A percentile compares a stretch with the other conserved stretches of the same genome.
Evolutionary conservation across 1,140 invertebrate species (phyloP).

Genomic region (Carposina sasakii): DNA sequence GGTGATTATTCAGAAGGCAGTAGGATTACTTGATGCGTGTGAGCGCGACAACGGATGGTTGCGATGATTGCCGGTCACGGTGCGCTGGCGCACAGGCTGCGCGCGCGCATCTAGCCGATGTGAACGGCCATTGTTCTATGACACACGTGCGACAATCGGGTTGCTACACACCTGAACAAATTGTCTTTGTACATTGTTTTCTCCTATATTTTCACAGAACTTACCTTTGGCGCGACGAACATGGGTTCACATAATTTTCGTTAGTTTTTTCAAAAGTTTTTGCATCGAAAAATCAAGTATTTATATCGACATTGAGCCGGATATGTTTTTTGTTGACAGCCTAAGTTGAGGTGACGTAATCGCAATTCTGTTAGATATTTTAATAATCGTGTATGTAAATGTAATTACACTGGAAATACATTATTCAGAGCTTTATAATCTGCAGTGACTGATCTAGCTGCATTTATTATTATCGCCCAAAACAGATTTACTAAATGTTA

Average conservation of each 20-base stretch:
- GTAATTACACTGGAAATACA: background rate
- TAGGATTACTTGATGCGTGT: no score
- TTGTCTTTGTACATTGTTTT: conserved; percentile 42
- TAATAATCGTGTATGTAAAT: background rate
- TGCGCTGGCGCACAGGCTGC: conserved; percentile 15
- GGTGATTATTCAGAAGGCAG: no score
- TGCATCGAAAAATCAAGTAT: background rate
- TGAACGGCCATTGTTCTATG: conserved; percentile 40
- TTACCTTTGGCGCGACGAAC: conserved; percentile 8
- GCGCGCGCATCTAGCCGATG: conserved; percentile 30
- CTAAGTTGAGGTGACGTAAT: conserved; percentile 48
- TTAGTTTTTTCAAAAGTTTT: background rate
- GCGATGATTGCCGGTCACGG: no score
- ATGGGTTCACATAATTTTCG: no score
- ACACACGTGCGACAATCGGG: conserved; percentile 30
- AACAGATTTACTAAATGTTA: conserved; percentile 28
- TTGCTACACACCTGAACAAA: conserved; percentile 37
- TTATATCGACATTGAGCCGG: conserved; percentile 35
- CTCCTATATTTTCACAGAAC: conserved; percentile 26
- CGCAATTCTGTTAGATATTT: conserved; percentile 1
- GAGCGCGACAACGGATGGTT: conserved; percentile 15
- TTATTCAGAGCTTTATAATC: no score
- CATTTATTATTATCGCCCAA: no score
- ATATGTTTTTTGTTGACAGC: conserved; percentile 53
- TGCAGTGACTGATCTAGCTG: no score